Evolutionary conservation across 2,888 invertebrate genomes (phyloP).

Genomic region (Lasioglossum villosulum): DNA sequence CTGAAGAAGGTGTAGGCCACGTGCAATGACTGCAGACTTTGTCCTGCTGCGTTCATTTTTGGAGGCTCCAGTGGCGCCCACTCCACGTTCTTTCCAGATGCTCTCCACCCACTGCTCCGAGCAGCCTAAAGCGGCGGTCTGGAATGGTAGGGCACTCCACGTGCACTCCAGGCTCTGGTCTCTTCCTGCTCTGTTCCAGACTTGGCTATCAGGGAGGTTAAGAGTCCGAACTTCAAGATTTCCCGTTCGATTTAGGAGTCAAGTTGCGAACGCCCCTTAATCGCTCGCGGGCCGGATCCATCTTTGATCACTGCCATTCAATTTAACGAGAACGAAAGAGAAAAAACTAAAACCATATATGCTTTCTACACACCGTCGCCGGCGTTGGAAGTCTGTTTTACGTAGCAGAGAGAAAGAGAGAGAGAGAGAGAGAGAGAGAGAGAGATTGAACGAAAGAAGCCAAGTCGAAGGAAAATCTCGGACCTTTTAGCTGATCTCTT

Average conservation of each 20-base stretch:
- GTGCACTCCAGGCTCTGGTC: too few relatives aligned
- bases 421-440: neutral
- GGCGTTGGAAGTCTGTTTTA: slow-evolving; percentile 31
- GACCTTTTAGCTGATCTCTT: neutral
- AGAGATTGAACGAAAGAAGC: neutral
- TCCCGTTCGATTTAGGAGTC: neutral
- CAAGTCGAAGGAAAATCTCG: neutral
- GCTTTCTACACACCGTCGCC: slow-evolving; percentile 25
- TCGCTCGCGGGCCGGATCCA: slow-evolving; percentile 55
- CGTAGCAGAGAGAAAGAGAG: neutral
- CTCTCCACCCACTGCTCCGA: too few relatives aligned
- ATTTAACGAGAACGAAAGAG: slow-evolving; percentile 34
- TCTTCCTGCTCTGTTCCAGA: too few relatives aligned
- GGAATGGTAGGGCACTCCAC: too few relatives aligned
- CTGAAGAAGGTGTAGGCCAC: too few relatives aligned
- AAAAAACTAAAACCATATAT: neutral
- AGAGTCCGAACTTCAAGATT: neutral
- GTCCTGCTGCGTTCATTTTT: too few relatives aligned
- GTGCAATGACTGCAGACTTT: too few relatives aligned
- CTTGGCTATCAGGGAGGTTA: too few relatives aligned
- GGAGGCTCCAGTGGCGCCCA: too few relatives aligned
- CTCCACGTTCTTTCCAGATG: too few relatives aligned
- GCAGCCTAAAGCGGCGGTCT: too few relatives aligned
- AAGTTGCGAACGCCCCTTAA: neutral
- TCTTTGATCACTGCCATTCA: slow-evolving; percentile 70